Evolutionary conservation across 1,140 invertebrate genomes (phyloP), one percentile per base, ranked within the genome.

Genomic region (Drosophila neocordata): DNA sequence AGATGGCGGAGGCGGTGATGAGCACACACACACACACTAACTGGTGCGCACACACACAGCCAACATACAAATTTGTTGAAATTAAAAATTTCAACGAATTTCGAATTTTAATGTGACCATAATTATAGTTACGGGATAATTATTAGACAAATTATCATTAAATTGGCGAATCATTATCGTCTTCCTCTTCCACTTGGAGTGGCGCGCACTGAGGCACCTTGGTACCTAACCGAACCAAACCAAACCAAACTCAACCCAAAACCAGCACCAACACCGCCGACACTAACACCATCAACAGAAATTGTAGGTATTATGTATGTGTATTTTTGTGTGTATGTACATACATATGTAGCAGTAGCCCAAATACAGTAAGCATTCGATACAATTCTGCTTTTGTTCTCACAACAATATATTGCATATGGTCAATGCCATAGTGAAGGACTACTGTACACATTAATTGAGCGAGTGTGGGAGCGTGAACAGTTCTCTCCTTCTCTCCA

Each of bases 101-200:
- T 77, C 48, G 63, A 53, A 52, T 80, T 64, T 65, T 74, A 74
- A 65, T 74, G 51, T 71, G 62, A 59, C 66, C 62, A 44, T 83
- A 75, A 78, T 83, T 69, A 75, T 56, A 52, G 52, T 65, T 69
- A 51, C 58, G 65, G 35, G 69, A 79, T 84, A 79, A 83, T 83
- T 83, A 83, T 83, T 83, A 65, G 51, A 63, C 65, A 44, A 84
- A 84, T 69, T 72, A 79, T 79, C 65, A 67, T 71, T 73, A 73
- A 89, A 89, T 83, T 79, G 79, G 69, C 70, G 67, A 79, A 79
- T 69, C 72, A 88, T 88, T 83, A 82, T 77, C 34, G 61, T 67
- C 44, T 64, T 77, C 64, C 73, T 70, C 56, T 65, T 66, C 48
- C 41, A 63, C 58, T 53, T 67, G 13, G 27, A 37, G 55, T 35